phyloP scores from a whole-genome alignment of 2,888 invertebrate genomes.

The Camptogramma bilineatum region DNA sequence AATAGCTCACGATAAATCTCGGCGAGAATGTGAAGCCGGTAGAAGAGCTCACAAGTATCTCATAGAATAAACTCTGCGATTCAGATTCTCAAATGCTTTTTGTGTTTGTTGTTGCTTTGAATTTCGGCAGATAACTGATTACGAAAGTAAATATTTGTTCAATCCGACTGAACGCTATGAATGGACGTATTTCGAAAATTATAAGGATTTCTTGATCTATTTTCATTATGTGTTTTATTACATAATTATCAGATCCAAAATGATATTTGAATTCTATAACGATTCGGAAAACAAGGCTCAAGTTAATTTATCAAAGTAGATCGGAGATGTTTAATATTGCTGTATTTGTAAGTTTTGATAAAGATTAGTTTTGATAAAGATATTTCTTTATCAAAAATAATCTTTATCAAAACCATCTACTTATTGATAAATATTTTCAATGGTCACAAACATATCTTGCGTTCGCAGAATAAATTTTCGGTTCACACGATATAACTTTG shows the following conservation, averaged over 20 bases:
- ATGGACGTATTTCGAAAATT: conserved; percentile 3
- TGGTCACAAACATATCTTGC: background rate
- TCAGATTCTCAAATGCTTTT: conserved; percentile 22
- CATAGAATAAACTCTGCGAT: conserved; percentile 28
- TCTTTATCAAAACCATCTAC: too few species aligned
- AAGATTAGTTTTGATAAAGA: too few species aligned
- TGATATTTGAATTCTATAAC: background rate
- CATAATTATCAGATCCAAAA: background rate
- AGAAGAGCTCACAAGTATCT: conserved; percentile 23
- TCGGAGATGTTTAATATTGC: background rate
- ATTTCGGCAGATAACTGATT: conserved; percentile 10
- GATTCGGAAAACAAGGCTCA: background rate
- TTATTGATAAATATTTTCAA: background rate
- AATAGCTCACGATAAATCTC: background rate
- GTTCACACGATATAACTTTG: background rate
- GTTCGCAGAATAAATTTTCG: conserved; percentile 1
- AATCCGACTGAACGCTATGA: conserved; percentile 6
- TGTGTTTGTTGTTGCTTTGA: conserved; percentile 23
- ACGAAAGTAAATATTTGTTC: conserved; percentile 21
- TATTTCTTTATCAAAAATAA: too few species aligned
- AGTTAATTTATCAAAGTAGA: background rate
- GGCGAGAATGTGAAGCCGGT: conserved; percentile 4
- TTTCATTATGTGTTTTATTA: background rate
- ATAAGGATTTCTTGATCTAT: background rate
- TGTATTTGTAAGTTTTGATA: background rate